phyloP scores from a whole-genome alignment of 2,888 invertebrate species.

The Drosophila peninsularis region DNA sequence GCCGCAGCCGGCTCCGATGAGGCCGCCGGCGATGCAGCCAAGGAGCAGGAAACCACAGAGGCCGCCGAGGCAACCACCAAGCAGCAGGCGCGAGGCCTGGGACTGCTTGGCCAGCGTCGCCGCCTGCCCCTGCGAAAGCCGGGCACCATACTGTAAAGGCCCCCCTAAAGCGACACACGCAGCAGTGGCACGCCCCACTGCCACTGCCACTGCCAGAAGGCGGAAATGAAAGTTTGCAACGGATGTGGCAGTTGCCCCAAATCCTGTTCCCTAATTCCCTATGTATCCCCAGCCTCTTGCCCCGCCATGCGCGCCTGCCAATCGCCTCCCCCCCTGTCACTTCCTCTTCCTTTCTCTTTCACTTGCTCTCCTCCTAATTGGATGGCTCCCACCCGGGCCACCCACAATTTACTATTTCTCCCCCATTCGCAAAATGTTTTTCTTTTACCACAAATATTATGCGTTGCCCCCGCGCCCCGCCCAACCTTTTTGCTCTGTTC shows the following conservation, averaged over 20 bases:
- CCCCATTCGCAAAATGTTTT: constrained; percentile 32
- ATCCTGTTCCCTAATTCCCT: constrained; percentile 7
- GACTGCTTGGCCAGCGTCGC: constrained; percentile 89
- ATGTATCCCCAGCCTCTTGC: constrained; percentile 28
- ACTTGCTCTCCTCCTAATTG: constrained; percentile 35
- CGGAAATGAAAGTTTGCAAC: constrained; percentile 41
- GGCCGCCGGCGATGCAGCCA: constrained; percentile 52
- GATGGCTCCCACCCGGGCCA: constrained; percentile 17
- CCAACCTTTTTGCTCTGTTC: constrained; percentile 33
- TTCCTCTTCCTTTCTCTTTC: neutral
- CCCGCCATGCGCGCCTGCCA: constrained; percentile 36
- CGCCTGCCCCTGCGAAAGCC: constrained; percentile 88
- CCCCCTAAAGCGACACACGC: constrained; percentile 28
- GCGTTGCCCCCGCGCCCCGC: constrained; percentile 6
- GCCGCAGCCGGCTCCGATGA: constrained; percentile 54
- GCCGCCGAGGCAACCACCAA: constrained; percentile 82
- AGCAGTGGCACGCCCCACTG: constrained; percentile 17
- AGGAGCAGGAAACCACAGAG: constrained; percentile 14
- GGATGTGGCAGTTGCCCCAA: constrained; percentile 32
- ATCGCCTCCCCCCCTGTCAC: neutral
- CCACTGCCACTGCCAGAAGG: neutral
- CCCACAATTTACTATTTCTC: constrained; percentile 29
- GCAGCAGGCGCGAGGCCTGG: constrained; percentile 88
- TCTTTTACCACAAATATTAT: constrained; percentile 13
- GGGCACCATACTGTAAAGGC: constrained; percentile 84